A percentile compares a stretch with the other conserved stretches of the same genome.
These are phyloP conservation scores for Pristionchus exspectatus DNA, from an alignment of 2,888 invertebrate genomes.

Conservation along the genomic window DNA sequence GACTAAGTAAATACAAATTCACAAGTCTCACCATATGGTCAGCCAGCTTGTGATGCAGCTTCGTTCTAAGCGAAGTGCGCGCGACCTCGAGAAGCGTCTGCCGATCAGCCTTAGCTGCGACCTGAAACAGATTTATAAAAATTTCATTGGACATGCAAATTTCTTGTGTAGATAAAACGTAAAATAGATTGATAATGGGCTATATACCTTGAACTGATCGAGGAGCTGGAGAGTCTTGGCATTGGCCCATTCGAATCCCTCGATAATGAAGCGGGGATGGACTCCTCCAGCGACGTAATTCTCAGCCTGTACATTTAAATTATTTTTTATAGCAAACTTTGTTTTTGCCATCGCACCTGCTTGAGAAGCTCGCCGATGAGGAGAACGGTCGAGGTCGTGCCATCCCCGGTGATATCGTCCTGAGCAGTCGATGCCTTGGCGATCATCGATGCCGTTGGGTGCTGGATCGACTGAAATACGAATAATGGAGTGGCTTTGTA, in stretches of 20 bases:
- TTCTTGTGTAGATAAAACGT: no score
- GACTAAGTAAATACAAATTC: not conserved
- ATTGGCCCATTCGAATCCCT: slow-evolving; percentile 94
- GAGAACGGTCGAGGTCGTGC: slow-evolving; percentile 97
- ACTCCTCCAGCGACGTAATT: slow-evolving; percentile 90
- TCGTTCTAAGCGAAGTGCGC: slow-evolving; percentile 93
- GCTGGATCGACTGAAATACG: slow-evolving; percentile 91
- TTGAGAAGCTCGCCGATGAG: slow-evolving; percentile 97
- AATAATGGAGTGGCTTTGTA: not conserved
- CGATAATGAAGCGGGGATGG: slow-evolving; percentile 87
- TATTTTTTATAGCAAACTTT: not conserved
- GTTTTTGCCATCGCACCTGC: slow-evolving; percentile 81
- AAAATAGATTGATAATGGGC: slow-evolving; percentile 7
- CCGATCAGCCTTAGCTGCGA: slow-evolving; percentile 80
- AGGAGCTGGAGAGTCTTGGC: slow-evolving; percentile 90
- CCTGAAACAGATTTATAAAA: slow-evolving; percentile 21
- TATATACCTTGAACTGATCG: slow-evolving; percentile 86
- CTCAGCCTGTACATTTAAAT: slow-evolving; percentile 84
- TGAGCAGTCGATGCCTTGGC: slow-evolving; percentile 98
- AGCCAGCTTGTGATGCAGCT: slow-evolving; percentile 90
- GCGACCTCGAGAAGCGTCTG: slow-evolving; percentile 88
- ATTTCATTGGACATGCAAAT: not conserved
- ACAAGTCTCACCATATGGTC: slow-evolving; percentile 82
- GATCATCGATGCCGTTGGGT: slow-evolving; percentile 97
- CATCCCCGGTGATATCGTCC: slow-evolving; percentile 98